phyloP scores from a whole-genome alignment of 2,888 invertebrate genomes.

The Branchinecta sandiegonensis region DNA sequence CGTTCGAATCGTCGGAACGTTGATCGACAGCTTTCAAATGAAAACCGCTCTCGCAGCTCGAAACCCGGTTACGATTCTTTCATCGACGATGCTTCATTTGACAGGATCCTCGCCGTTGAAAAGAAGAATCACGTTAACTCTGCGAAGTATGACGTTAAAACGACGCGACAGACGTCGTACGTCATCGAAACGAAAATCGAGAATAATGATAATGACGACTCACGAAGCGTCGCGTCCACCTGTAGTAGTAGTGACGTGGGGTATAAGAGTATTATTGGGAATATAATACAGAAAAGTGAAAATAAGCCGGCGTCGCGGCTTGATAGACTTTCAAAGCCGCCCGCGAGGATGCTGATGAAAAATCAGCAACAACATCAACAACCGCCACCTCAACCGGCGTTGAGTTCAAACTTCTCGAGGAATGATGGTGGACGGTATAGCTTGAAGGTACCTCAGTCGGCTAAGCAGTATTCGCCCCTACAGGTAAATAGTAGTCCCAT shows the following conservation, averaged over 20 bases:
- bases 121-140: slow-evolving; percentile 6
- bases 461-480: not conserved
- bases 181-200: slow-evolving; percentile 17
- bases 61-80: slow-evolving; percentile 4
- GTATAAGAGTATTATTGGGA: slow-evolving; percentile 21
- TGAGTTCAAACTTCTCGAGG: slow-evolving; percentile 37
- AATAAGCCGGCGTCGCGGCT: slow-evolving; percentile 11
- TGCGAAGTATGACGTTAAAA: slow-evolving; percentile 3
- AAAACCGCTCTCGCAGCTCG: not conserved
- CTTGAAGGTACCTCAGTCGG: slow-evolving; percentile 32
- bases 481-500: not conserved
- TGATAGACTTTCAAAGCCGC: slow-evolving; percentile 20
- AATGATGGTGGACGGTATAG: slow-evolving; percentile 50
- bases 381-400: slow-evolving; percentile 22
- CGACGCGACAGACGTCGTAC: slow-evolving; percentile 21
- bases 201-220: not conserved
- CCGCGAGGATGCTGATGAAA: slow-evolving; percentile 20
- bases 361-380: slow-evolving; percentile 19
- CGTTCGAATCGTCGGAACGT: not conserved
- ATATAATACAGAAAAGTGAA: slow-evolving; percentile 9
- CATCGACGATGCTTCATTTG: slow-evolving; percentile 14
- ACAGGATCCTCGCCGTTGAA: not conserved
- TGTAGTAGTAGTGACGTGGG: slow-evolving; percentile 24
- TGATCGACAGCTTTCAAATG: not conserved
- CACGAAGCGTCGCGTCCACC: slow-evolving; percentile 10